These are phyloP conservation scores for Neodiprion pinetum DNA, from an alignment of 1,140 invertebrate genomes.

Conservation along the genomic window DNA sequence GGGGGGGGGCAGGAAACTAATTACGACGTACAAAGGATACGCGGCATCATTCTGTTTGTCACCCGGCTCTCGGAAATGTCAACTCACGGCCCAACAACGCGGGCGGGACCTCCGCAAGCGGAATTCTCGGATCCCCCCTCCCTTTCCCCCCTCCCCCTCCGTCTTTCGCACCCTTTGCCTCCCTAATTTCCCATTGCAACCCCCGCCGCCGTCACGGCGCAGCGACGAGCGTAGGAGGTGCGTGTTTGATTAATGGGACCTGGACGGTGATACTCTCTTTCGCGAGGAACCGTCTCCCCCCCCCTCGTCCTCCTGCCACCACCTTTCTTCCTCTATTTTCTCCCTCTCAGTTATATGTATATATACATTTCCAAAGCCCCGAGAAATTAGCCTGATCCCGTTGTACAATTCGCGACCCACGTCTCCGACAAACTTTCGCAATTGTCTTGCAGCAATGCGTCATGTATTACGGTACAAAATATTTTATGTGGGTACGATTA, in stretches of 20 bases:
- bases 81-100: constrained; percentile 26
- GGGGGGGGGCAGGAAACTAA: constrained; percentile 31
- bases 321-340: constrained; percentile 7
- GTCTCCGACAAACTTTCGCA: neutral
- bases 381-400: too few species aligned
- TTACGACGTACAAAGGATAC: constrained; percentile 37
- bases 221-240: neutral
- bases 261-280: neutral
- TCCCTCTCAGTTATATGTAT: neutral
- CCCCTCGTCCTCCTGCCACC: neutral
- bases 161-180: constrained; percentile 20
- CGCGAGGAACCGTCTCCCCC: neutral
- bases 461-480: constrained; percentile 6
- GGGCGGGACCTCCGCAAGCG: constrained; percentile 8
- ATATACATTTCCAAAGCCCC: neutral
- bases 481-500: too few species aligned
- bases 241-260: neutral
- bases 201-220: neutral
- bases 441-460: neutral
- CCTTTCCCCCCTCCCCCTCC: constrained; percentile 25
- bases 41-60: constrained; percentile 42
- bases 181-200: constrained; percentile 17
- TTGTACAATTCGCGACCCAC: neutral
- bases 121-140: constrained; percentile 27
- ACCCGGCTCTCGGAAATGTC: constrained; percentile 32